These are phyloP conservation scores for Cordilura impudica DNA, from an alignment of 2,888 invertebrate genomes.

Conservation along the genomic window DNA sequence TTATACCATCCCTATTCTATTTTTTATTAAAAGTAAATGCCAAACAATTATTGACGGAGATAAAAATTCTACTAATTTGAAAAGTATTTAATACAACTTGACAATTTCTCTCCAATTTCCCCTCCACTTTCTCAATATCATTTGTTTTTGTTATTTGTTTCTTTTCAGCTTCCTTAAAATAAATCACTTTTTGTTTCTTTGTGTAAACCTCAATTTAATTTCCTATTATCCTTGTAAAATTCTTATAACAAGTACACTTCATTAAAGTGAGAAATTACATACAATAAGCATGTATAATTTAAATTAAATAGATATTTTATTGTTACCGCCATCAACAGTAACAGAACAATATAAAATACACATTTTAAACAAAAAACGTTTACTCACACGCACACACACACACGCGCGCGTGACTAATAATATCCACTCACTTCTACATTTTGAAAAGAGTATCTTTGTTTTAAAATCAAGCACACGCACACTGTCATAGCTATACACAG, in stretches of 20 bases:
- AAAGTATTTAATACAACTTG: background rate
- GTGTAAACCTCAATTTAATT: slow-evolving; percentile 46
- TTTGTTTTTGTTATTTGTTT: background rate
- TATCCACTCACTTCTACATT: no score
- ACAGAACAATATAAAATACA: slow-evolving; percentile 8
- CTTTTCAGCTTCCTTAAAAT: background rate
- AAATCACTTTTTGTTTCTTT: slow-evolving; percentile 4
- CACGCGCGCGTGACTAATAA: slow-evolving; percentile 3
- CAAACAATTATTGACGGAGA: background rate
- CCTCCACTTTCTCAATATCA: no score
- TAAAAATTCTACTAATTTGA: background rate
- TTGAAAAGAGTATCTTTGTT: background rate
- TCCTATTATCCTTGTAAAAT: slow-evolving; percentile 36
- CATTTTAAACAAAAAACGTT: background rate
- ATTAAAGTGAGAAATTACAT: slow-evolving; percentile 52
- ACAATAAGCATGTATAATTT: slow-evolving; percentile 47
- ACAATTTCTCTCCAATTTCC: background rate
- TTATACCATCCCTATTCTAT: no score
- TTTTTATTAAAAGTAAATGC: background rate
- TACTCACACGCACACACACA: background rate
- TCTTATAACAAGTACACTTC: slow-evolving; percentile 44
- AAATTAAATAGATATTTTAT: slow-evolving; percentile 51
- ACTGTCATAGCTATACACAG: background rate
- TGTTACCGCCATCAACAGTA: slow-evolving; percentile 32
- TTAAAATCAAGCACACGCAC: background rate